A percentile compares a stretch with the other conserved stretches of the same genome.
These are phyloP conservation scores for Pangasius larnaudii DNA, from an alignment of 2,797 vertebrate species.

Conservation along the genomic window DNA sequence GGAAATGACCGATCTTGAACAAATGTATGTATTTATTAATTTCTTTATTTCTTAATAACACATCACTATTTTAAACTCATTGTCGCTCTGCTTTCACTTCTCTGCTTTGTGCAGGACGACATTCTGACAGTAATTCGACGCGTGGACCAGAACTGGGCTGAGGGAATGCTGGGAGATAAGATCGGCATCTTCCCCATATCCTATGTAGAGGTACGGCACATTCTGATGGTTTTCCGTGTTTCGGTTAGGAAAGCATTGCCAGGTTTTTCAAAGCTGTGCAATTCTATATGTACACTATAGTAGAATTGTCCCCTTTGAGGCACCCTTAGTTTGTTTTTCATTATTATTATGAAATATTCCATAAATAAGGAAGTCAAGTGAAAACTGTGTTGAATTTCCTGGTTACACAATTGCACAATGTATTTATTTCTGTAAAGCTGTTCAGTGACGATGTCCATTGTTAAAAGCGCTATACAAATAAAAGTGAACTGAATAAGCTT, in stretches of 20 bases:
- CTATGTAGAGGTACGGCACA: conserved; percentile 90
- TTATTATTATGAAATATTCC: neutral
- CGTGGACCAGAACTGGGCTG: conserved; percentile 99
- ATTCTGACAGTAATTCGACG: conserved; percentile 96
- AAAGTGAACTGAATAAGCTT: too few relatives aligned
- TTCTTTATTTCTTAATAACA: neutral
- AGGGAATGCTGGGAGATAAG: conserved; percentile 99
- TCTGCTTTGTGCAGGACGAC: conserved; percentile 82
- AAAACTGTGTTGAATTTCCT: too few relatives aligned
- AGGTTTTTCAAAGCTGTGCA: too few relatives aligned
- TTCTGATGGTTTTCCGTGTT: neutral
- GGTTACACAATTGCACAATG: too few relatives aligned
- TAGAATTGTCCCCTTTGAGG: neutral
- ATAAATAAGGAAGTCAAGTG: neutral
- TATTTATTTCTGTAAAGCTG: too few relatives aligned
- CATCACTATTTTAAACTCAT: neutral
- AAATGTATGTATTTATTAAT: neutral
- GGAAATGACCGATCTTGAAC: neutral
- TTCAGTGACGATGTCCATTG: too few relatives aligned
- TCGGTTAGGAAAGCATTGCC: neutral
- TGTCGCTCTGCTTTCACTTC: conserved; percentile 7
- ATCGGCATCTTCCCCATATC: conserved; percentile 99
- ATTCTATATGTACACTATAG: neutral
- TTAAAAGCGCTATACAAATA: too few relatives aligned
- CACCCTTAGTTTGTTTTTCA: neutral